A percentile compares a stretch with the other conserved stretches of the same genome.
Evolutionary conservation across 2,797 vertebrate genomes (phyloP).

Genomic region (Mastacembelus armatus): DNA sequence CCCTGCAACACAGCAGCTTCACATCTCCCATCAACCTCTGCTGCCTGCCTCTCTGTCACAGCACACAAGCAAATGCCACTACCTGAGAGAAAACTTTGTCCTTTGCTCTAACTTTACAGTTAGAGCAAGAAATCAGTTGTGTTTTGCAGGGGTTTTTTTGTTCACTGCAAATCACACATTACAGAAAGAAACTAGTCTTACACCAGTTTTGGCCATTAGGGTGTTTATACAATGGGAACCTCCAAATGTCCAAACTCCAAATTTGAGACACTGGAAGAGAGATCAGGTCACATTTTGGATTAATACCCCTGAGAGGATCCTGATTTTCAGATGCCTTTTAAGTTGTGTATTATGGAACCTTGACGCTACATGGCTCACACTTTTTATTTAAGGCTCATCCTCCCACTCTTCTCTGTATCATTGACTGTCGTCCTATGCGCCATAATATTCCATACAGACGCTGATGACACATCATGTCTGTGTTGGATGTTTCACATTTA

Average conservation of each 20-base stretch:
- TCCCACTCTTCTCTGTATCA: constrained; percentile 6
- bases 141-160: not conserved
- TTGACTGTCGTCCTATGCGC: constrained; percentile 24
- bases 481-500: constrained; percentile 26
- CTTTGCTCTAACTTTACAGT: no score
- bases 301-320: no score
- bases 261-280: not conserved
- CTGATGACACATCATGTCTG: constrained; percentile 26
- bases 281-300: no score
- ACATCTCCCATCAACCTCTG: constrained; percentile 27
- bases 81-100: constrained; percentile 2
- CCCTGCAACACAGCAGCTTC: constrained; percentile 39
- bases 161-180: not conserved
- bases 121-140: not conserved
- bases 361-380: constrained; percentile 21
- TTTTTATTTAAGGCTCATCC: constrained; percentile 11
- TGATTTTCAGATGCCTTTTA: not conserved
- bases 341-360: constrained; percentile 1
- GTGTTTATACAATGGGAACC: not conserved
- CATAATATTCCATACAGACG: constrained; percentile 13
- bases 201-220: not conserved
- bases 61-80: not conserved
- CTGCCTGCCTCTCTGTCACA: constrained; percentile 21
- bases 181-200: not conserved
- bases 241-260: not conserved